Evolutionary conservation across 1,140 invertebrate species (phyloP), one percentile per base, ranked within the genome.

Genomic region (Theocolax elegans): DNA sequence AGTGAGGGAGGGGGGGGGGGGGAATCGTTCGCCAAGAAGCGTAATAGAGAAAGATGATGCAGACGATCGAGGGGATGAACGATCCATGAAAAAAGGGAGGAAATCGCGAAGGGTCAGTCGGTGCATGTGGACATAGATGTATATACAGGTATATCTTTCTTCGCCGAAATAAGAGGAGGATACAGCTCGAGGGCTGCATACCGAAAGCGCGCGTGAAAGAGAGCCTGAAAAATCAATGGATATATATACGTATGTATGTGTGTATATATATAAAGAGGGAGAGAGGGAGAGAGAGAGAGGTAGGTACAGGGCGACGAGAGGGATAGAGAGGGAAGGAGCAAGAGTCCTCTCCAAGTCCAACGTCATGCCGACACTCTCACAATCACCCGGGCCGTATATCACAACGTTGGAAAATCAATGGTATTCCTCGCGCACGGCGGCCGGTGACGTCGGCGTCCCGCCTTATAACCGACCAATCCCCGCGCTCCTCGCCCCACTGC

Each of bases 341-440:
- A 72, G 72, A 76, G 75, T 71, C 73, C 74, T 75, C 15, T 0
- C 12, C 35, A 0, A n/a, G 17, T 21, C 54, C 25, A 31, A 62
- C 59, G 59, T 62, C 54, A 35, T 23, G 51, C 17, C 59, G 15
- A 46, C 25, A 59, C 54, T 38, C 15, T 9, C n/a, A n/a, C 13
- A 40, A 2, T 6, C 19, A 40, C 21, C 19, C 27, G n/a, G 4
- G 27, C 65, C 77, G 80, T 80, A 78, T 83, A 85, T 83, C 77
- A n/a, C n/a, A 83, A 84, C 80, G 83, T 81, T 78, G 77, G 62
- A 85, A 85, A 85, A 85, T 85, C 84, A 84, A 85, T 85, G 83
- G 81, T 77, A 73, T 19, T 67, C 60, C 63, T 46, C 46, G 44
- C 38, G 27, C 58, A 10, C 23, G 17, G 58, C 58, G 31, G 21